Conservation (phyloP, 2,113 vertebrate species). For the Cyanistes caeruleus region DNA sequence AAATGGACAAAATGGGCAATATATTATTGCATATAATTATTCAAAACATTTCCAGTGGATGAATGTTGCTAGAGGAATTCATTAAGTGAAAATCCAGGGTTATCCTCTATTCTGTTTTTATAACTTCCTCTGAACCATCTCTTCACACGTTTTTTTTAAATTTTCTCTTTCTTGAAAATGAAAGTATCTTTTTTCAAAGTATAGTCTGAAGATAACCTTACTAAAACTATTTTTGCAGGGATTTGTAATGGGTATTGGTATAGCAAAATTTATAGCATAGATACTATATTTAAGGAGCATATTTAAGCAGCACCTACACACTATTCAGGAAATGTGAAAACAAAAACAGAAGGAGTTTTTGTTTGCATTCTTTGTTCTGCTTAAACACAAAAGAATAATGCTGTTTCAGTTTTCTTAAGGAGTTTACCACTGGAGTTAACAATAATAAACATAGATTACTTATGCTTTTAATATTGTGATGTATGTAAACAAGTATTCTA, state of each 20-base stretch:
- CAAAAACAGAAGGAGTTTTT: background rate
- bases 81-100: background rate
- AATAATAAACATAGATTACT: background rate
- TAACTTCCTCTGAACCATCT: background rate
- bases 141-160: background rate
- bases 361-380: background rate
- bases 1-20: background rate
- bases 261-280: background rate
- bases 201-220: background rate
- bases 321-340: background rate
- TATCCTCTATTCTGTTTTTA: background rate
- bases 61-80: background rate
- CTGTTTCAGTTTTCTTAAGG: background rate
- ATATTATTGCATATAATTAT: background rate
- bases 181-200: background rate
- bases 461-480: background rate
- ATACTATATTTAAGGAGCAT: background rate
- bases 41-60: background rate
- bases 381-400: background rate
- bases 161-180: background rate
- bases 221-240: background rate
- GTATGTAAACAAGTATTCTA: background rate
- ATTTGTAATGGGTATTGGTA: background rate
- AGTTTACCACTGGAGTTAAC: background rate
- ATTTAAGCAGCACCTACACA: background rate